phyloP scores from a whole-genome alignment of 1,140 invertebrate genomes.

The Sinonovacula constricta region DNA sequence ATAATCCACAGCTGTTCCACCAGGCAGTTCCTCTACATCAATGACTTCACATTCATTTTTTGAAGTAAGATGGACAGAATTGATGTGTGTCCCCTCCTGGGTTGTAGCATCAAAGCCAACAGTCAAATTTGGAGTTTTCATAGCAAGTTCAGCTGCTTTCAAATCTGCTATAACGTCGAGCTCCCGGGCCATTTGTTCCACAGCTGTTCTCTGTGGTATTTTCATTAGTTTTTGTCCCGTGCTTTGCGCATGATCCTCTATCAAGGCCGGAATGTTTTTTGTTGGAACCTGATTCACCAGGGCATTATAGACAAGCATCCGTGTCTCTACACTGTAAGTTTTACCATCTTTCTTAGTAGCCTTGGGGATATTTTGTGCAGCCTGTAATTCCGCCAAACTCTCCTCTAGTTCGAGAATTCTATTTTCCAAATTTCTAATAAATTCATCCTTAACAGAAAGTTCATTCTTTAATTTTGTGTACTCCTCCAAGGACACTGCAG shows the following conservation, averaged over 20 bases:
- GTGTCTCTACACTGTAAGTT: background rate
- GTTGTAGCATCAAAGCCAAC: too few species aligned
- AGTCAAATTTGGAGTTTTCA: background rate
- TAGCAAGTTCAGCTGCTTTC: background rate
- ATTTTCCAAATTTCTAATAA: too few species aligned
- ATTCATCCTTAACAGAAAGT: too few species aligned
- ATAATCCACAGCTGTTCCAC: slow-evolving; percentile 49
- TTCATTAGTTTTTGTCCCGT: background rate
- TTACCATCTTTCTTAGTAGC: slow-evolving; percentile 6
- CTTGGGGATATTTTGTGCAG: too few species aligned
- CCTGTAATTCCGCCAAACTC: too few species aligned
- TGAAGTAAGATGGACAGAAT: slow-evolving; percentile 40
- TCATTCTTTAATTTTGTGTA: too few species aligned
- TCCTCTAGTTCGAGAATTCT: too few species aligned
- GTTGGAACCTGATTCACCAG: background rate
- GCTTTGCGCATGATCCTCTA: background rate
- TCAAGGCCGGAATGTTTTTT: background rate
- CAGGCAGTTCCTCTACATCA: slow-evolving; percentile 26
- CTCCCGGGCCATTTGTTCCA: background rate
- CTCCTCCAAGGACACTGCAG: too few species aligned
- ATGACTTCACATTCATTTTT: slow-evolving; percentile 24
- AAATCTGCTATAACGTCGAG: slow-evolving; percentile 2
- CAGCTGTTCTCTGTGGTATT: background rate
- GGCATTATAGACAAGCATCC: background rate
- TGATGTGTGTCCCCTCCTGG: too few species aligned